Base-by-base conservation (phyloP, 2,113 vertebrate genomes). In the Fregetta grallaria region DNA sequence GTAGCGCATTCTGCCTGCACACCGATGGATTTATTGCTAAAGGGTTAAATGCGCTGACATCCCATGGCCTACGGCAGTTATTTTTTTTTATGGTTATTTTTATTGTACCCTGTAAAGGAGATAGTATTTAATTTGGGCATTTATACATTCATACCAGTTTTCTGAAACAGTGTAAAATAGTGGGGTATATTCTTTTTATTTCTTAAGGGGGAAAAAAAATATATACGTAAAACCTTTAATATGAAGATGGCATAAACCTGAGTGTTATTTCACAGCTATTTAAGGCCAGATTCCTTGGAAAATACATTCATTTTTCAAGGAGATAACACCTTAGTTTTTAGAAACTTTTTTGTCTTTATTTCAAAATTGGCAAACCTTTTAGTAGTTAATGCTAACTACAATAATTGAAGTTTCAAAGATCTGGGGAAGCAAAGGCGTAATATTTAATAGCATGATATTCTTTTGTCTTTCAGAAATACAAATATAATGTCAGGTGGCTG, bases 381-480 rank as follows among this genome's bases (percentile, higher is more conserved):
- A 15, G 16, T 56, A 30, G 40, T 62, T 36, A 4, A 3, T 29
- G 13, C 12, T 72, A 47, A 38, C 14, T 27, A 29, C 30, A 66
- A 59, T 55, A 66, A 36, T 47, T 67, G 62, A 95, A 32, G 55
- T 36, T 87, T 96, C 70, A 42, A 30, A 36, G 15, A 45, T 50
- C 58, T 84, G 93, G 88, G 92, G 83, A 90, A 88, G 82, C 53
- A 53, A 68, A 96, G 86, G 81, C 44, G n/a, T 87, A 86, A 55
- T 94, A 80, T 65, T 97, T 97, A 96, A 87, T 91, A 87, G 95
- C 59, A 2, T 95, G 96, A 86, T 98, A 65, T 98, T 98, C 88
- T 98, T 97, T 98, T 98, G 94, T 98, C 94, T 98, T 98, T 97
- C 98, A 98, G 97, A 97, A 97, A 97, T 97, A 96, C 96, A 98